A percentile compares a stretch with the other conserved stretches of the same genome.
phyloP scores from a whole-genome alignment of 2,113 vertebrate species.

The Hepsetus odoe region DNA sequence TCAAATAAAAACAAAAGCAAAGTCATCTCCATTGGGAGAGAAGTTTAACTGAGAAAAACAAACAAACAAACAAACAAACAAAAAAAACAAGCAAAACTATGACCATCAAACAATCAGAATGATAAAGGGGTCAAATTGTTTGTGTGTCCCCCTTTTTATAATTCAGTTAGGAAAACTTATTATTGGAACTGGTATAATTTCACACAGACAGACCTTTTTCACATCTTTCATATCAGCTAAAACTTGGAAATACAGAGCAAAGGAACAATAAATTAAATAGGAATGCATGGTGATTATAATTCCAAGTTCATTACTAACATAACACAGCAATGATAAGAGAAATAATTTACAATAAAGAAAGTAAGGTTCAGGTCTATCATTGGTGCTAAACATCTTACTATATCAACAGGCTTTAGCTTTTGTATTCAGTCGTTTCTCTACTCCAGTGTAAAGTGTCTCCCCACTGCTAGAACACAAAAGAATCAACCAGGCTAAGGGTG shows the following conservation, averaged over 20 bases:
- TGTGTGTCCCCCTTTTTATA: background rate
- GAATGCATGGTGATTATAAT: background rate
- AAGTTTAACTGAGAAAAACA: constrained; percentile 19
- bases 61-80: background rate
- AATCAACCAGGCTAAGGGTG: background rate
- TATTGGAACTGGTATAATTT: background rate
- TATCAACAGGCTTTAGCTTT: background rate
- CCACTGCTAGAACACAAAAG: background rate
- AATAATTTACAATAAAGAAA: background rate
- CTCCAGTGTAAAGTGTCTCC: background rate
- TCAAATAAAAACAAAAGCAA: constrained; percentile 17
- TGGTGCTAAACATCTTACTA: background rate
- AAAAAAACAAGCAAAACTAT: background rate
- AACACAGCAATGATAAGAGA: background rate
- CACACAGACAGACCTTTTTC: background rate
- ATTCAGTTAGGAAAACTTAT: background rate
- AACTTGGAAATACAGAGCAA: background rate
- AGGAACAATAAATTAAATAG: background rate
- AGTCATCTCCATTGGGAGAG: background rate
- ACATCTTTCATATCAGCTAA: background rate
- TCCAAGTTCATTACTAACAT: background rate
- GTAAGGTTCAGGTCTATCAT: background rate
- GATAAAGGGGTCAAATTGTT: background rate
- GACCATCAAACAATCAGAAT: constrained; percentile 20
- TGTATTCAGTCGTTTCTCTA: background rate